phyloP scores from a whole-genome alignment of 2,797 vertebrate genomes.

The Karalla daura region DNA sequence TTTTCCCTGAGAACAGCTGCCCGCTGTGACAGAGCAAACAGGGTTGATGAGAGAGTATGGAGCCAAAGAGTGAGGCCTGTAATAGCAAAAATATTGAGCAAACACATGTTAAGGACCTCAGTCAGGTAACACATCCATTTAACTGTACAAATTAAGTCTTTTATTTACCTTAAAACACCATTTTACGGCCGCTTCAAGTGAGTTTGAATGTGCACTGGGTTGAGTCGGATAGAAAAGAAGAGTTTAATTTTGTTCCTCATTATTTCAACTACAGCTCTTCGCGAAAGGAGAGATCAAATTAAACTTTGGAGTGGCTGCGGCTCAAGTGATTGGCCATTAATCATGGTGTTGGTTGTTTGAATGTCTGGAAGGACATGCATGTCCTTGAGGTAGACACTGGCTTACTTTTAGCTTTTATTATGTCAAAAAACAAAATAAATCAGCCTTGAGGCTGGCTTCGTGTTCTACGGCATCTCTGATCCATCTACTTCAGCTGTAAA shows the following conservation, averaged over 20 bases:
- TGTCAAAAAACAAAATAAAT: not conserved
- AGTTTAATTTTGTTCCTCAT: not conserved
- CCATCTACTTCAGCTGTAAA: constrained; percentile 14
- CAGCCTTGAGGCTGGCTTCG: not conserved
- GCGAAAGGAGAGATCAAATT: not conserved
- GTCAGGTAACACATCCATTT: too few relatives aligned
- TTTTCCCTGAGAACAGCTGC: too few relatives aligned
- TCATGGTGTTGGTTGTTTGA: not conserved
- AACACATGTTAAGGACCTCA: too few relatives aligned
- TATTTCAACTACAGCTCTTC: not conserved
- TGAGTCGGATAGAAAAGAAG: too few relatives aligned
- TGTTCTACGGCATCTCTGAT: not conserved
- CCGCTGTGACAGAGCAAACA: too few relatives aligned
- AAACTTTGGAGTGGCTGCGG: not conserved
- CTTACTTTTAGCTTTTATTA: not conserved
- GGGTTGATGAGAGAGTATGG: too few relatives aligned
- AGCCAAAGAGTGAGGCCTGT: too few relatives aligned
- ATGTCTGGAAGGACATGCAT: not conserved
- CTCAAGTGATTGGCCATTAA: not conserved
- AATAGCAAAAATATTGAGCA: too few relatives aligned
- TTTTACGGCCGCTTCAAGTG: too few relatives aligned
- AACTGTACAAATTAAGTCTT: too few relatives aligned
- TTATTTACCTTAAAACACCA: too few relatives aligned
- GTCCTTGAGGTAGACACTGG: not conserved
- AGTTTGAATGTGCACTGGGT: too few relatives aligned